These are phyloP conservation scores for Diprion similis DNA, from an alignment of 1,140 invertebrate genomes.

Conservation along the genomic window DNA sequence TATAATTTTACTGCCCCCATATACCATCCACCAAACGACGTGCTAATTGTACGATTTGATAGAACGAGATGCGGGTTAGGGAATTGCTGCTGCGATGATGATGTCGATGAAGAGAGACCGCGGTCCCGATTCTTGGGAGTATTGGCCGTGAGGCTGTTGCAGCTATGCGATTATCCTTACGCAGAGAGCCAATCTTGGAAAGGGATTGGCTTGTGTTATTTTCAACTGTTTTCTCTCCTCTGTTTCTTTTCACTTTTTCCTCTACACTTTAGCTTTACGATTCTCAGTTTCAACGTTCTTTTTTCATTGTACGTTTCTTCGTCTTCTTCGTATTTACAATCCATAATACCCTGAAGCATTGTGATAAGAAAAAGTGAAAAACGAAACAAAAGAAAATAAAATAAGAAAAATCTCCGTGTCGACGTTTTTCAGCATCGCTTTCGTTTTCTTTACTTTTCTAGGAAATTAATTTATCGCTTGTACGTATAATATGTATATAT, in stretches of 20 bases:
- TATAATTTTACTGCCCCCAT: constrained; percentile 44
- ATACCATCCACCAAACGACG: constrained; percentile 43
- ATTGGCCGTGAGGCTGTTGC: too few species aligned
- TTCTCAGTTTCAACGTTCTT: constrained; percentile 4
- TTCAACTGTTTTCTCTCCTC: neutral
- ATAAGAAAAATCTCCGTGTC: too few species aligned
- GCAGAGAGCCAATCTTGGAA: neutral
- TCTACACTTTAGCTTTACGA: neutral
- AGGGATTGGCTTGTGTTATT: neutral
- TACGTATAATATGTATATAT: too few species aligned
- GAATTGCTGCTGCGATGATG: too few species aligned
- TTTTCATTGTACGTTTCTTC: neutral
- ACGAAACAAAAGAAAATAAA: neutral
- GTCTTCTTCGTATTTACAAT: constrained; percentile 31
- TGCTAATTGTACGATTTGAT: constrained; percentile 59
- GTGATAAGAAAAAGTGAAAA: constrained; percentile 4
- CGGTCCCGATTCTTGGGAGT: too few species aligned
- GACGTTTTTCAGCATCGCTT: too few species aligned
- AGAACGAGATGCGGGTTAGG: constrained; percentile 55
- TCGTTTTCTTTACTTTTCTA: too few species aligned
- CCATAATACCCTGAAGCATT: constrained; percentile 18
- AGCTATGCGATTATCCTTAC: neutral
- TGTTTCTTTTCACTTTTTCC: neutral
- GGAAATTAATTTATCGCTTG: too few species aligned
- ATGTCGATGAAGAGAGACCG: too few species aligned